These are phyloP conservation scores for Murina feae DNA, from an alignment of 2,113 vertebrate genomes.

Conservation along the genomic window DNA sequence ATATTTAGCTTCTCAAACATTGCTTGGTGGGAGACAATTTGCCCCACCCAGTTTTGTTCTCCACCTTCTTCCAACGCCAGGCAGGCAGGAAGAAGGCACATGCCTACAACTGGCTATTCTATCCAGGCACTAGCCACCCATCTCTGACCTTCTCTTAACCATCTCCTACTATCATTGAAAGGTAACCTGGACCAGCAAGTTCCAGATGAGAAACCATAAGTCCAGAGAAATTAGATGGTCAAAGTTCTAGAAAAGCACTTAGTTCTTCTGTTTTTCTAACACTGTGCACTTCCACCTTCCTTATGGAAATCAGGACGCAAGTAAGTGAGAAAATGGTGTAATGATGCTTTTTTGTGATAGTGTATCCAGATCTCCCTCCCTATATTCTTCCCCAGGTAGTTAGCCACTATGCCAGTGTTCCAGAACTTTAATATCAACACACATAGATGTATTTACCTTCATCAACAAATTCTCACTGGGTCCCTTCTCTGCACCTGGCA, in stretches of 20 bases:
- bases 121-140: not conserved
- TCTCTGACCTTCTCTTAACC: not conserved
- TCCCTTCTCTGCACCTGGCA: not conserved
- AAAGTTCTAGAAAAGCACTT: not conserved
- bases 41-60: not conserved
- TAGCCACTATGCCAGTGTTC: not conserved
- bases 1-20: not conserved
- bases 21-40: not conserved
- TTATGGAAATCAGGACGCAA: not conserved
- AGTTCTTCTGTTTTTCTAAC: not conserved
- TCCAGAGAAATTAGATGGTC: not conserved
- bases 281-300: not conserved
- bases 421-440: not conserved
- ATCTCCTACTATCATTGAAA: not conserved
- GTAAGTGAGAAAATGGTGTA: not conserved
- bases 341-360: not conserved
- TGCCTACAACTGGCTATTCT: not conserved
- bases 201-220: not conserved
- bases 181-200: not conserved
- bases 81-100: not conserved
- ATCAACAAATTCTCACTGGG: not conserved
- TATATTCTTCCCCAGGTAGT: not conserved
- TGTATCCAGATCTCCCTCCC: not conserved
- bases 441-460: not conserved
- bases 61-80: not conserved